These are phyloP conservation scores for Sorex fumeus DNA, from an alignment of 2,113 vertebrate genomes.

Conservation along the genomic window DNA sequence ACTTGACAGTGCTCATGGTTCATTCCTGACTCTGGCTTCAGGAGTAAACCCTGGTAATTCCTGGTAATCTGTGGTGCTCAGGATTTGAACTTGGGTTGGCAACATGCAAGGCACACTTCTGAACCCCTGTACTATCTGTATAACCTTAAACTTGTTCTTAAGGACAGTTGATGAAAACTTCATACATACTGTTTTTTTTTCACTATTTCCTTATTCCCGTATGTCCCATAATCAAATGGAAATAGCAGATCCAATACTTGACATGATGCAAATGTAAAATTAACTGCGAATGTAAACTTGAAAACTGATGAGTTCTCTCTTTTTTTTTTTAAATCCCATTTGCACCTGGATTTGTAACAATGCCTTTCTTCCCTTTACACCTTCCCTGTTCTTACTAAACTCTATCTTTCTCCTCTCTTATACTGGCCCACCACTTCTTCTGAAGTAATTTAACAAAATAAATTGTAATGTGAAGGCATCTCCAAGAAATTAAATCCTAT, in stretches of 20 bases:
- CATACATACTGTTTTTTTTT: neutral
- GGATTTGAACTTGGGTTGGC: no score
- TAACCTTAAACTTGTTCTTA: neutral
- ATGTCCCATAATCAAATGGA: slow-evolving; percentile 16
- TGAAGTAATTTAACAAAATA: slow-evolving; percentile 63
- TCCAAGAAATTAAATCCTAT: slow-evolving; percentile 68
- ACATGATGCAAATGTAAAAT: neutral
- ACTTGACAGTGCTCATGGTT: no score
- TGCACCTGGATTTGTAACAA: neutral
- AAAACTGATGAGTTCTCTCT: neutral
- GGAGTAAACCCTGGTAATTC: no score
- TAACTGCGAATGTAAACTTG: neutral
- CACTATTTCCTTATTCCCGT: neutral
- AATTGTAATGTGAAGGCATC: slow-evolving; percentile 23
- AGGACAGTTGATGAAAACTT: slow-evolving; percentile 38
- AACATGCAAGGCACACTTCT: no score
- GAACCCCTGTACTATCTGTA: no score
- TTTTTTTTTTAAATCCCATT: neutral
- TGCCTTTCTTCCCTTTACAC: neutral
- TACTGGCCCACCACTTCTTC: neutral
- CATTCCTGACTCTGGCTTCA: no score
- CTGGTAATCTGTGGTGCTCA: no score
- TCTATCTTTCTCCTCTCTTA: neutral
- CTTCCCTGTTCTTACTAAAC: neutral
- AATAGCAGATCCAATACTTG: neutral